Evolutionary conservation across 2,888 invertebrate genomes (phyloP), one percentile per base, ranked within the genome.

Genomic region (Melinaea marsaeus): DNA sequence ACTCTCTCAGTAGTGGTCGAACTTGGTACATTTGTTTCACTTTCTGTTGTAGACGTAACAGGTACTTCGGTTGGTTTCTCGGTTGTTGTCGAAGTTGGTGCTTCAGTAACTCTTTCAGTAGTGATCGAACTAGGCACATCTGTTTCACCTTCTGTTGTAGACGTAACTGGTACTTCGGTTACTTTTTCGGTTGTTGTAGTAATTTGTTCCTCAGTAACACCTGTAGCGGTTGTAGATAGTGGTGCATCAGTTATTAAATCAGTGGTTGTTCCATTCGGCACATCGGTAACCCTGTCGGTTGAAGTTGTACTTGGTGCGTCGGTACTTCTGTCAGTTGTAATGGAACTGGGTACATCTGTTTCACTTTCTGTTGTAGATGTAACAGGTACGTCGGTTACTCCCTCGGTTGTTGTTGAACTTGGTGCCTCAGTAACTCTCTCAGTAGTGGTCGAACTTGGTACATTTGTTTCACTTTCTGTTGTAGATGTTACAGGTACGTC

Each of bases 101-200:
- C 13, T 2, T 48, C 61, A 9, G 59, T 59, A 0, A 13, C 32
- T 2, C 6, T 22, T 0, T 5, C n/a, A 46, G 55, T 57, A 0
- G 56, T 59, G 6, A 61, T 37, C 6, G 46, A 55, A 9, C 13
- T 57, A 45, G 54, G 54, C 11, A 4, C 57, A 5, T 46, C 22
- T 42, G 59, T 62, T 13, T 56, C 59, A 1, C 47, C 11, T 4
- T 37, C 37, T 22, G 48, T 48, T 2, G 57, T 60, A 3, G 22
- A 13, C 3, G 56, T 57, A 42, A 37, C n/a, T 35, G 57, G 7
- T 9, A 35, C 45, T 34, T 13, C 37, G 33, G 59, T 61, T 48
- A 59, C 33, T 5, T 22, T 35, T n/a, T 66, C 60, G 1, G 55
- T 48, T 2, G 64, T 60, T 35, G 57, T 63, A 34, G 54, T 54